A percentile compares a stretch with the other conserved stretches of the same genome.
Evolutionary conservation across 2,113 vertebrate genomes (phyloP).

Genomic region (Parotia lawesii): DNA sequence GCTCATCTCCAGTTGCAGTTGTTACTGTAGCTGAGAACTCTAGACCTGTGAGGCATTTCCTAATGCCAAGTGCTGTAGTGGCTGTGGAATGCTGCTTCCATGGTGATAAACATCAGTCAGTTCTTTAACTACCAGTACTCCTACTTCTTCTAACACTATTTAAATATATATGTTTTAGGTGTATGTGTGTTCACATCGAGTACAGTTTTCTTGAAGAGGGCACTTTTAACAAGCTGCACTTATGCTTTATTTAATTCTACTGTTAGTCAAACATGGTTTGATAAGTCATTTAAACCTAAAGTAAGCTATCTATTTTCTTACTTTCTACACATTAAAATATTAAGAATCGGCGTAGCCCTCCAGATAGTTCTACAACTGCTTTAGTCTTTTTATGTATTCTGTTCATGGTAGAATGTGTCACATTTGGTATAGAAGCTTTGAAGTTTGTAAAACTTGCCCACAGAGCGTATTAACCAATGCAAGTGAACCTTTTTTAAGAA

Average conservation of each 20-base stretch:
- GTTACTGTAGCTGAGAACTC: background rate
- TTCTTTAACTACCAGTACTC: background rate
- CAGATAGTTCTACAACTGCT: background rate
- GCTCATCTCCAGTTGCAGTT: background rate
- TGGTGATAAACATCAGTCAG: background rate
- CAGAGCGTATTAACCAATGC: background rate
- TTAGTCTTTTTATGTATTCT: background rate
- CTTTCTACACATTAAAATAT: background rate
- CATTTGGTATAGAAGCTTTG: background rate
- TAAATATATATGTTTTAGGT: background rate
- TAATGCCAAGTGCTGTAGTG: background rate
- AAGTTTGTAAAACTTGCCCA: background rate
- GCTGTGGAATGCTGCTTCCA: background rate
- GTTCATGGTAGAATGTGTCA: background rate
- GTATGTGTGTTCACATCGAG: background rate
- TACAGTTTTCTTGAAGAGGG: background rate
- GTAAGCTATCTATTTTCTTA: background rate
- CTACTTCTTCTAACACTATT: background rate
- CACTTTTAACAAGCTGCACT: background rate
- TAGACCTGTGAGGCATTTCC: background rate
- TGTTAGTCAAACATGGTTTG: background rate
- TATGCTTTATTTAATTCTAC: background rate
- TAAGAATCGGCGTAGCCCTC: background rate
- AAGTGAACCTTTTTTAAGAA: background rate
- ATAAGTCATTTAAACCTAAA: background rate